Percentiles rank a stretch among this genome's conserved stretches.
These are phyloP conservation scores for Nipponia nippon DNA, from an alignment of 2,113 vertebrate species.

Conservation along the genomic window DNA sequence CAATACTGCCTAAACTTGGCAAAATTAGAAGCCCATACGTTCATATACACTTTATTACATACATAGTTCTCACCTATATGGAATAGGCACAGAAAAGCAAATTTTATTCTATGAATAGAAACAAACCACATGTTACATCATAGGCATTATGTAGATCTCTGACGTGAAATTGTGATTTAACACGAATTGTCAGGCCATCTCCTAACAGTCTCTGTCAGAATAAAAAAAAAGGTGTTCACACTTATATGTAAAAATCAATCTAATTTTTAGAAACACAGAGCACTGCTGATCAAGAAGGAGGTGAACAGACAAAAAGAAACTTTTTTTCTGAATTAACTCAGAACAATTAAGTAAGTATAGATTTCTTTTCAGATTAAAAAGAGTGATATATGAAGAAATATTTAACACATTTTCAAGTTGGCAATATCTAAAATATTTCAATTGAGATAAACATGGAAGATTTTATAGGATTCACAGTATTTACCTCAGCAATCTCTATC, in stretches of 20 bases:
- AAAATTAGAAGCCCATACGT: not conserved
- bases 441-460: not conserved
- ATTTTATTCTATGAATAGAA: not conserved
- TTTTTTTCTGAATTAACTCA: not conserved
- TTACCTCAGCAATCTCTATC: slow-evolving; percentile 90
- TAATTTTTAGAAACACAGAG: not conserved
- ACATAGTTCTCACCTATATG: not conserved
- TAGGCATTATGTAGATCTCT: not conserved
- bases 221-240: not conserved
- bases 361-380: not conserved
- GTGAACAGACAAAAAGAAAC: not conserved
- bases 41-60: not conserved
- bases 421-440: not conserved
- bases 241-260: not conserved
- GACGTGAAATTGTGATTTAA: not conserved
- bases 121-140: not conserved
- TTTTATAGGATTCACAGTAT: not conserved
- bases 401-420: not conserved
- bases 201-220: not conserved
- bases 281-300: not conserved
- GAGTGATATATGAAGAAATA: not conserved
- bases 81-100: not conserved
- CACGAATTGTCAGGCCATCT: not conserved
- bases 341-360: not conserved
- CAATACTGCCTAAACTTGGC: not conserved